Evolutionary conservation across 2,113 vertebrate genomes (phyloP).

Genomic region (Pelvicachromis taeniatus): DNA sequence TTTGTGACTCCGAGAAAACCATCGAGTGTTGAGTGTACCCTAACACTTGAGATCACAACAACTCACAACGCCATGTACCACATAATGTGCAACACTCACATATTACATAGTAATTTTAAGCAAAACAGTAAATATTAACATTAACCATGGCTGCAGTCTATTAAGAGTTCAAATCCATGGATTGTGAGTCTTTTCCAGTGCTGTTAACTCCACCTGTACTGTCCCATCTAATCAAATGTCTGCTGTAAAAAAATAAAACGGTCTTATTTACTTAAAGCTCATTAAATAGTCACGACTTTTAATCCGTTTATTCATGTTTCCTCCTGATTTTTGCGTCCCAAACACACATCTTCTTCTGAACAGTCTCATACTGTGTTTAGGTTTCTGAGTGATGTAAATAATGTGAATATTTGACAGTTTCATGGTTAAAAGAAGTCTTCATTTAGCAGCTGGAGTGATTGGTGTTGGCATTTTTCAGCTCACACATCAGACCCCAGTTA

Average conservation of each 20-base stretch:
- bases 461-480: background rate
- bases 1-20: conserved; percentile 79
- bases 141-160: background rate
- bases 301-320: background rate
- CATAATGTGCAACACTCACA: background rate
- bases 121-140: background rate
- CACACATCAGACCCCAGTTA: background rate
- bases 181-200: too few species aligned
- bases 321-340: background rate
- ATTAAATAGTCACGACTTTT: background rate
- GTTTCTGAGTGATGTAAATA: background rate
- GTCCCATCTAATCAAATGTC: background rate
- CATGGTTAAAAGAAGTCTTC: background rate
- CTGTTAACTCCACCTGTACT: background rate
- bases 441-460: background rate
- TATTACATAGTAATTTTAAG: background rate
- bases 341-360: background rate
- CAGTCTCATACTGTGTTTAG: background rate
- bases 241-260: background rate
- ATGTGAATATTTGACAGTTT: background rate
- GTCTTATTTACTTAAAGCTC: background rate
- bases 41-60: conserved; percentile 35
- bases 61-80: background rate
- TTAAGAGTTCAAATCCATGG: background rate
- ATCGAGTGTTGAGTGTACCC: conserved; percentile 77